Conservation (phyloP, 2,797 vertebrate genomes). For the Odontamblyopus rebecca region DNA sequence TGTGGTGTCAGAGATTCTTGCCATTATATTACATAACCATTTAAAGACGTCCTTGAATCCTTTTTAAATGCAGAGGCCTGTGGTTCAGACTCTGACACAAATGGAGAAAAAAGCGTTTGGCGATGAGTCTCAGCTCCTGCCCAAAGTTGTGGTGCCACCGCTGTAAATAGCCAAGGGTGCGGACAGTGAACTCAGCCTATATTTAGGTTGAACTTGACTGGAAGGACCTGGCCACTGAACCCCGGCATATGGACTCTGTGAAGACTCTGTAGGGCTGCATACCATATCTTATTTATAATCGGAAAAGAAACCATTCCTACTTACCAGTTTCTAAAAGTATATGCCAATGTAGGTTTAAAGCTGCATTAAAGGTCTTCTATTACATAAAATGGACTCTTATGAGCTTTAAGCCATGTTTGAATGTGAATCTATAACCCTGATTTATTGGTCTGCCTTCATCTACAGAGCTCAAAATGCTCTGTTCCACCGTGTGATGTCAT, state of each 20-base stretch:
- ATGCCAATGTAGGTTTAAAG: no score
- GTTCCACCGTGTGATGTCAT: no score
- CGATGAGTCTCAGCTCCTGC: constrained; percentile 46
- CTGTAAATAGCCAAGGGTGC: constrained; percentile 73
- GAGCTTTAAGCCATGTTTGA: no score
- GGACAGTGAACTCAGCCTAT: constrained; percentile 69
- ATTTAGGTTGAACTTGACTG: constrained; percentile 68
- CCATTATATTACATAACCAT: neutral
- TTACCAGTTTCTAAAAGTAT: no score
- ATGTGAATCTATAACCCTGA: no score
- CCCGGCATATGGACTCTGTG: constrained; percentile 34
- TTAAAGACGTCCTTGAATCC: neutral
- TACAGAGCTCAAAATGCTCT: no score
- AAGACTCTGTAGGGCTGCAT: constrained; percentile 15
- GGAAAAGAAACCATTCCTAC: no score
- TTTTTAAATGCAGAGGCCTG: neutral
- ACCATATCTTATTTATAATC: no score
- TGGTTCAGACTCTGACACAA: constrained; percentile 9
- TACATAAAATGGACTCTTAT: no score
- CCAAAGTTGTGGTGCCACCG: constrained; percentile 50
- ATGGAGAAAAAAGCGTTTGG: constrained; percentile 10
- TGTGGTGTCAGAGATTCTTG: neutral
- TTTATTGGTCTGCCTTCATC: no score
- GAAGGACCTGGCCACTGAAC: constrained; percentile 41
- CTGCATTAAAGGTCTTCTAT: no score